Base-by-base conservation (phyloP, 2,113 vertebrate genomes). In the Lamprotornis superbus region DNA sequence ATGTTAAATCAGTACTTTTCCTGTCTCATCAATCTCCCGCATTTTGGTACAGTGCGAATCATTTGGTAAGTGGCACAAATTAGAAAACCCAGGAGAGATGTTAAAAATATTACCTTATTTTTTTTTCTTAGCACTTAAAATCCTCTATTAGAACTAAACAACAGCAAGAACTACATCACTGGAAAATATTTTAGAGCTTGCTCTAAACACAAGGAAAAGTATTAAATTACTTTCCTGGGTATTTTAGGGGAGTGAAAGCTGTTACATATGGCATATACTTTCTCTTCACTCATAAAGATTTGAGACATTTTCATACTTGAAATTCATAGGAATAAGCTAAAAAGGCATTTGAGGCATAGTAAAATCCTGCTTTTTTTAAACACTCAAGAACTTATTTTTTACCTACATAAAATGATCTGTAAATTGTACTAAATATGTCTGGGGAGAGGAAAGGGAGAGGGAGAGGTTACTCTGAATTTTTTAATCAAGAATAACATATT, bases 1-100 rank as follows among this genome's bases (percentile, higher is more conserved):
- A 94, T 81, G 83, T 93, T 96, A 96, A 94, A 96, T 93, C 71
- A 83, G 90, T 96, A 81, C 94, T 96, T 97, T 90, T 95, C 73
- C 92, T 88, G 88, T 89, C 92, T 96, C 83, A 93, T 94, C 96
- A 93, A 84, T 96, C 93, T 90, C 76, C 90, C 50, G 68, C 93
- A 93, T 96, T 95, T 96, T 90, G 93, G 80, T 96, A 95, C 94
- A 83, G 83, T 42, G 76, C 16, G 69, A 96, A 90, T 95, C 90
- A 89, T 94, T 96, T 95, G 57, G 68, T 64, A 94, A 96, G 61
- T 22, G 73, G 57, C 92, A 92, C 76, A 57, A 92, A 96, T 90
- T 79, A 90, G 69, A 86, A 95, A 95, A 64, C 37, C 68, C 76
- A 87, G 84, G 90, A 75, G 69, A 90, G 56, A 90, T 12, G 65